Base-by-base conservation (phyloP, 2,888 invertebrate genomes). In the Lottia gigantea region DNA sequence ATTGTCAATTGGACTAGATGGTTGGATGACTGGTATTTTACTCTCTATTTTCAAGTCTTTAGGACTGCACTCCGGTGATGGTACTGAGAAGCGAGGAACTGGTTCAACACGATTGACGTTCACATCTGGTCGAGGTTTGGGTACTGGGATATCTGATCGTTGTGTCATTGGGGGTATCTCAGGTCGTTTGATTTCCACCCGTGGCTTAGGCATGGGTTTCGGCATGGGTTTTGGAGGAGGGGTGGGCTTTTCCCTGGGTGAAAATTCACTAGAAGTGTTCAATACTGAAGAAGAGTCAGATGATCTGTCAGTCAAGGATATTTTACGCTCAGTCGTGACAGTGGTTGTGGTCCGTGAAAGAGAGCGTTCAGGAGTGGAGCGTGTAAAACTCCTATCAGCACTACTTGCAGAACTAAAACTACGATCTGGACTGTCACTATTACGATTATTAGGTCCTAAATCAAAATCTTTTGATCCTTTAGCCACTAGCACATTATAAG, bases 401-500 rank as follows among this genome's bases (percentile, higher is more conserved):
- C 62, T 67, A 61, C 31, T 61, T 8, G 67, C 46, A 16, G 67
- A 67, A 62, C 26, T 61, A 26, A 61, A 61, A 15, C 19, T 31
- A 40, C 16, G n/a, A n/a, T 45, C 61, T n/a, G 55, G 55, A 55
- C 55, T 55, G 12, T 19, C 19, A 55, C 55, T 55, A 23, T 55
- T 55, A 19, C 19, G 23, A 23, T 55, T 23, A 23, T 55, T 23
- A 55, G 55, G 31, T 67, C 46, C 49, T 16, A 23, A 55, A 55
- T 55, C 55, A 55, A 55, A 55, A 15, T 55, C 55, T 19, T 55
- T 55, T 4, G 83, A 79, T 7, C 86, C 86, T 76, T 93, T 92
- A 86, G 97, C 96, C 69, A 98, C 95, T 67, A 98, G 91, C 82
- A 95, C 94, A 84, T 95, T 94, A 90, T 98, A 98, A 0, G 96